These are phyloP conservation scores for Geotrupes spiniger DNA, from an alignment of 2,888 invertebrate species.

Conservation along the genomic window DNA sequence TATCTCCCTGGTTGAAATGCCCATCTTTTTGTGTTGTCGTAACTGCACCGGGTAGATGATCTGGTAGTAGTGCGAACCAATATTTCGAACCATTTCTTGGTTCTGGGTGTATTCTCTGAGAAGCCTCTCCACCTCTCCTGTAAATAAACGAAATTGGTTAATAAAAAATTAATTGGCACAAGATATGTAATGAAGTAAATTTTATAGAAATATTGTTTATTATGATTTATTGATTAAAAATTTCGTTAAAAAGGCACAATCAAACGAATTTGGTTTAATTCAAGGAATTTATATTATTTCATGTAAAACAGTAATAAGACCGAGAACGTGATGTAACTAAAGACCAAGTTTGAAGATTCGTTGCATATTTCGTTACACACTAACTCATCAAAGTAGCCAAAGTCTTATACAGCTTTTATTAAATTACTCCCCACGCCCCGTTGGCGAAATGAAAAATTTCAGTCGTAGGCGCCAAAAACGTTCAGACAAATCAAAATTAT, in stretches of 20 bases:
- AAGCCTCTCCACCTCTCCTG: conserved; percentile 89
- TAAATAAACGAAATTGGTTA: conserved; percentile 23
- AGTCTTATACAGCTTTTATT: no score
- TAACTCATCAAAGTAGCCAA: no score
- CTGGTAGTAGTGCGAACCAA: conserved; percentile 89
- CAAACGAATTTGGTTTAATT: no score
- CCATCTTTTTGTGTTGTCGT: conserved; percentile 94
- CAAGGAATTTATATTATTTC: no score
- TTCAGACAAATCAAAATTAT: no score
- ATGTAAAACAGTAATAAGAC: no score
- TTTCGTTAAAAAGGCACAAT: no score
- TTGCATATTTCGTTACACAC: no score
- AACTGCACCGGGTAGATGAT: conserved; percentile 93
- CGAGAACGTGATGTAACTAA: no score
- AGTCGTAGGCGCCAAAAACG: neutral
- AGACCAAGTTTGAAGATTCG: no score
- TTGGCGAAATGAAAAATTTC: neutral
- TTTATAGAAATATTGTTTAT: no score
- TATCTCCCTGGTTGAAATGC: conserved; percentile 90
- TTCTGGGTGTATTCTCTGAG: conserved; percentile 89
- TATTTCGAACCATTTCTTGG: conserved; percentile 87
- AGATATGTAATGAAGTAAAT: neutral
- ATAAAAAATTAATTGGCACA: neutral
- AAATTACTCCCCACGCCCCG: neutral
- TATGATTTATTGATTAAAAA: no score